These are phyloP conservation scores for Melipona bicolor DNA, from an alignment of 2,888 invertebrate genomes.

Conservation along the genomic window DNA sequence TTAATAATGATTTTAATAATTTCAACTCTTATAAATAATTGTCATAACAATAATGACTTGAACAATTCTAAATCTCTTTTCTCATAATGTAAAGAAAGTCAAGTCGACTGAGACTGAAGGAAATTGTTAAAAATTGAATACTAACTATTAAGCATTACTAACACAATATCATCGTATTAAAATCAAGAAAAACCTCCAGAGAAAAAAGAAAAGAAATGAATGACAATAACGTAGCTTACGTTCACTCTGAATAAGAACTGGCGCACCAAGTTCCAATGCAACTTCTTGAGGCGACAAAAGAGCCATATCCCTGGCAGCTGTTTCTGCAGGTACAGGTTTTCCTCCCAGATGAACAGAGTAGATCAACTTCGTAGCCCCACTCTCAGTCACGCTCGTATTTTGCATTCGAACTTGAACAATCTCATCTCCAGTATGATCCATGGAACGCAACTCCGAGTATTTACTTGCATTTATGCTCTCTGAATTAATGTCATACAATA, in stretches of 20 bases:
- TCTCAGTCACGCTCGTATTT: slow-evolving; percentile 77
- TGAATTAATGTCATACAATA: neutral
- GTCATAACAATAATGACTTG: too few species aligned
- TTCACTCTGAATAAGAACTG: slow-evolving; percentile 93
- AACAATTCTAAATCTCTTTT: too few species aligned
- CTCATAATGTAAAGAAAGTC: too few species aligned
- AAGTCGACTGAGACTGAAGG: too few species aligned
- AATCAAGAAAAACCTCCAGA: too few species aligned
- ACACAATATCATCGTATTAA: too few species aligned
- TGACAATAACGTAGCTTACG: slow-evolving; percentile 86
- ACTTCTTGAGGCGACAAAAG: slow-evolving; percentile 92
- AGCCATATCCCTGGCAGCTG: slow-evolving; percentile 93
- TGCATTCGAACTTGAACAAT: slow-evolving; percentile 82
- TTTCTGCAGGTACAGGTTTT: slow-evolving; percentile 91
- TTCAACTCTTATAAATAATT: too few species aligned
- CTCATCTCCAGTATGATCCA: slow-evolving; percentile 57
- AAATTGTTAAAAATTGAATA: too few species aligned
- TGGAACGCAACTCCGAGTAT: slow-evolving; percentile 58
- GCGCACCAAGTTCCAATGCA: slow-evolving; percentile 89
- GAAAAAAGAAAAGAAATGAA: too few species aligned
- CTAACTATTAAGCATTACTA: too few species aligned
- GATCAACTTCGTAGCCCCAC: slow-evolving; percentile 85
- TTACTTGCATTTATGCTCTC: slow-evolving; percentile 9
- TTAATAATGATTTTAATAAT: too few species aligned
- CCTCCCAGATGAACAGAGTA: slow-evolving; percentile 93